Conservation (phyloP, 2,797 vertebrate species). For the Bucorvus abyssinicus region DNA sequence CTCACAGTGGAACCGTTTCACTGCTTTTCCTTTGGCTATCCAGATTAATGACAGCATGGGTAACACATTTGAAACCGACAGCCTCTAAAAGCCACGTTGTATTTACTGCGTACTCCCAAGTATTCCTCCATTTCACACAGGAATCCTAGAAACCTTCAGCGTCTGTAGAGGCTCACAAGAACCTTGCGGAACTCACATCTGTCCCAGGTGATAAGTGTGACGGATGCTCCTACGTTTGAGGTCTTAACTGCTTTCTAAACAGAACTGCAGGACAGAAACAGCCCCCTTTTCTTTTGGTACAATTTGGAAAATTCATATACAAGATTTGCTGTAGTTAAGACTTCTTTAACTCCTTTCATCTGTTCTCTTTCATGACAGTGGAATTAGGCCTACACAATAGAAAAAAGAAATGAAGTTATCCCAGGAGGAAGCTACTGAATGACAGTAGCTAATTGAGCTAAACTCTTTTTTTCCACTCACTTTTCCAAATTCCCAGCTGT, state of each 20-base stretch:
- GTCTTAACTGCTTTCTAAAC: neutral
- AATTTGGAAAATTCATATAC: constrained; percentile 11
- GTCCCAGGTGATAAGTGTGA: accelerated
- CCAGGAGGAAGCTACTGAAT: constrained; percentile 21
- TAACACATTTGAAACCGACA: neutral
- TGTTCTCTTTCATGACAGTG: constrained; percentile 50
- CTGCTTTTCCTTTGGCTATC: neutral
- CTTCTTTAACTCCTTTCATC: constrained; percentile 44
- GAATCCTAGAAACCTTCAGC: neutral
- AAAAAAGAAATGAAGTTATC: constrained; percentile 26
- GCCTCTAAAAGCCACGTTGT: neutral
- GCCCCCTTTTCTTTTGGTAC: neutral
- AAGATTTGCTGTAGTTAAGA: constrained; percentile 23
- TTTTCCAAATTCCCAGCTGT: constrained; percentile 38
- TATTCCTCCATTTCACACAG: neutral
- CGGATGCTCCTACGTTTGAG: neutral
- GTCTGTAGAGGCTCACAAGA: neutral
- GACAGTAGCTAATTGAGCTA: constrained; percentile 41
- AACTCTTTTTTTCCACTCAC: neutral
- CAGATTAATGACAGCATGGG: neutral
- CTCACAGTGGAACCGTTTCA: neutral
- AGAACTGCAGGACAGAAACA: neutral
- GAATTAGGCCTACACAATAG: constrained; percentile 52
- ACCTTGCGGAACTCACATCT: neutral
- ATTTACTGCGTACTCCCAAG: neutral